Evolutionary conservation across 2,888 invertebrate species (phyloP), one percentile per base, ranked within the genome.

Genomic region (Crepidodera aurea): DNA sequence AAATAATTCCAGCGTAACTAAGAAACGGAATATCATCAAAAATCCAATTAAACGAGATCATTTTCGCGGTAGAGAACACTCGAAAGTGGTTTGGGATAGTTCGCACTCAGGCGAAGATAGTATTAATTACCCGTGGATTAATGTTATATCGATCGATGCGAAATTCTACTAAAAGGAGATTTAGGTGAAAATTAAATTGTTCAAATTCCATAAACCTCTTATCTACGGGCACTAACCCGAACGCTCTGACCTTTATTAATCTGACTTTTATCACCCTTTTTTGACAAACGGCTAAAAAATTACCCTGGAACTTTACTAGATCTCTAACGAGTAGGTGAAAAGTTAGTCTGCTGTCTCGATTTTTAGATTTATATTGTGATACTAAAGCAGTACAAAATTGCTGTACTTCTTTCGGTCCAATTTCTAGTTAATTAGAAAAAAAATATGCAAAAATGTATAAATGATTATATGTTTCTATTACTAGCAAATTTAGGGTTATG

Each of bases 71-170:
- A 51, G 51, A 54, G 51, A 58, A 39, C 37, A 50, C 37, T 40
- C 40, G 12, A 51, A 42, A 50, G 19, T 27, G 55, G 59, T n/a
- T 73, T 74, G 75, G 76, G 76, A 76, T 76, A 71, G 75, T 76
- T 75, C 68, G 72, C 77, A 73, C 75, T 73, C 72, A 71, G 74
- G 76, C 77, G 76, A 77, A 77, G 78, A 78, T 77, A 73, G 77
- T 79, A 79, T 79, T 79, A 79, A 79, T 79, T 78, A 78, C 78
- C 67, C 69, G 60, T 74, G 78, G 78, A 79, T 76, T 76, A 75
- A 76, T 76, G 76, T 74, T 67, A 67, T 75, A 76, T 76, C 69
- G 76, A 75, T 75, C 75, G 70, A 60, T 68, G 68, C 61, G 61
- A 71, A 70, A 69, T 68, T 70, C 69, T 66, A 60, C 65, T 67